Evolutionary conservation across 2,113 vertebrate genomes (phyloP).

Genomic region (Danionella cerebrum): DNA sequence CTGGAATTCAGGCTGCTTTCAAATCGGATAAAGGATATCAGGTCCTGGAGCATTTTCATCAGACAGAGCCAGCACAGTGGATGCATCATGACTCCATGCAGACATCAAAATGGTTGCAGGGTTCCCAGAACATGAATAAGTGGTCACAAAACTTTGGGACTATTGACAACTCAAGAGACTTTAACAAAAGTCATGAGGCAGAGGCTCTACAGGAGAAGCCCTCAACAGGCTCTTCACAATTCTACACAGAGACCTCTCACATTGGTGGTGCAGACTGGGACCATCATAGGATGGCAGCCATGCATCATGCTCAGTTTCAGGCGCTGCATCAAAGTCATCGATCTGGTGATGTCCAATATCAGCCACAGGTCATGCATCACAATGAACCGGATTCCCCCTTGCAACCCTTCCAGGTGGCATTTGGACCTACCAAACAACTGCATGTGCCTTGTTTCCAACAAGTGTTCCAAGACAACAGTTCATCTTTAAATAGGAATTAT

Average conservation of each 20-base stretch:
- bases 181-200: constrained; percentile 67
- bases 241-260: constrained; percentile 71
- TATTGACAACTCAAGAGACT: constrained; percentile 58
- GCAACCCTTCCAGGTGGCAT: constrained; percentile 87
- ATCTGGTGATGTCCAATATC: constrained; percentile 51
- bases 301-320: constrained; percentile 64
- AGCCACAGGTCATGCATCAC: constrained; percentile 49
- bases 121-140: constrained; percentile 48
- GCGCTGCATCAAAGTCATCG: constrained; percentile 68
- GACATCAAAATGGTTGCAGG: constrained; percentile 74
- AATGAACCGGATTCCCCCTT: constrained; percentile 63
- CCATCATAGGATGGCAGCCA: constrained; percentile 55
- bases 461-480: constrained; percentile 71
- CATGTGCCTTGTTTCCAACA: constrained; percentile 71
- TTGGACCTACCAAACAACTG: constrained; percentile 79
- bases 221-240: constrained; percentile 58
- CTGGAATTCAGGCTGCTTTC: constrained; percentile 64
- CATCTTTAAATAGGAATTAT: constrained; percentile 47
- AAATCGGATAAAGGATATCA: constrained; percentile 74
- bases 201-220: constrained; percentile 66
- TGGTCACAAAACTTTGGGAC: constrained; percentile 75
- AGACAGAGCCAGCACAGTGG: constrained; percentile 71
- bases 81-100: constrained; percentile 62
- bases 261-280: constrained; percentile 67
- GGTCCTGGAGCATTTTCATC: constrained; percentile 72